Conservation (phyloP, 2,113 vertebrate species). For the Apaloderma vittatum region DNA sequence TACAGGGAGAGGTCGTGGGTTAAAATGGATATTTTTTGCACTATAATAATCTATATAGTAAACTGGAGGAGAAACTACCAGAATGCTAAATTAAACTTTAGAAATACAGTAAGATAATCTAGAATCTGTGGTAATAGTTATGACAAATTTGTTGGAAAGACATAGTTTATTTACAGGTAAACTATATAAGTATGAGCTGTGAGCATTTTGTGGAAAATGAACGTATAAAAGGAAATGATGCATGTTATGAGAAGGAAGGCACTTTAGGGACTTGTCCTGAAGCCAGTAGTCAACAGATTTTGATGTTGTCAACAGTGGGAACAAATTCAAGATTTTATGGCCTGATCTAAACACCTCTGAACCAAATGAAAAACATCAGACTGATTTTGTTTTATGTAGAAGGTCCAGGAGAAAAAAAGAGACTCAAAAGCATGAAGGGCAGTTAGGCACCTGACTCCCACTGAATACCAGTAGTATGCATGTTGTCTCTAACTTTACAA, state of each 20-base stretch:
- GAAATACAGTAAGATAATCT: not conserved
- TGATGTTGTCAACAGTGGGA: not conserved
- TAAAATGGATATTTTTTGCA: not conserved
- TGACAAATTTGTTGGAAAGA: not conserved
- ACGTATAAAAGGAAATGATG: not conserved
- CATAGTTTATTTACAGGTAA: not conserved
- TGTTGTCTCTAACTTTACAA: not conserved
- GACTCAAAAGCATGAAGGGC: not conserved
- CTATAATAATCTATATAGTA: not conserved
- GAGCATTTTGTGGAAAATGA: not conserved
- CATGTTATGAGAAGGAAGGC: not conserved
- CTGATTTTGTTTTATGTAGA: not conserved
- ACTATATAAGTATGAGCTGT: not conserved
- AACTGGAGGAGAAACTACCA: not conserved
- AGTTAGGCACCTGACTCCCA: not conserved
- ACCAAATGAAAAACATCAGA: not conserved
- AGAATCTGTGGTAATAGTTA: not conserved
- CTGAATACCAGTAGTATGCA: not conserved
- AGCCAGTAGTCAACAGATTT: not conserved
- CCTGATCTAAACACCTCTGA: not conserved
- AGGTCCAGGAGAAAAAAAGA: fast-evolving
- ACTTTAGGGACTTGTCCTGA: not conserved
- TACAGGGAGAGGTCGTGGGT: not conserved
- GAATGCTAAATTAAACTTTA: not conserved
- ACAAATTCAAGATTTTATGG: not conserved